Percentiles rank a stretch among this genome's conserved stretches.
Evolutionary conservation across 2,888 invertebrate genomes (phyloP).

Genomic region (Eueremaeus valkanovi): DNA sequence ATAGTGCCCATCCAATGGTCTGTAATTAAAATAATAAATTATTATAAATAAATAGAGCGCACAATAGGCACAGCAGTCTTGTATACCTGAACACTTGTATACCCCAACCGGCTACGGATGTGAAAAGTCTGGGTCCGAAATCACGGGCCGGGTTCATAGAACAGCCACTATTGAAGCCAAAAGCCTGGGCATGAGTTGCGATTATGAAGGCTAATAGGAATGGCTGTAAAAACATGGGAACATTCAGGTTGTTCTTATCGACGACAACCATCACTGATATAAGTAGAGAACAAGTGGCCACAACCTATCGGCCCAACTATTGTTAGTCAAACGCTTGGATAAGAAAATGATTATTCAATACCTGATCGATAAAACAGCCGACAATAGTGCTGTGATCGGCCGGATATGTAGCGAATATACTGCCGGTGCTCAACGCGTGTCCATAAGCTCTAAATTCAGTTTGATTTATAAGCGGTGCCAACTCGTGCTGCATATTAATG

Average conservation of each 20-base stretch:
- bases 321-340: not conserved
- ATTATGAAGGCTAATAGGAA: slow-evolving; percentile 19
- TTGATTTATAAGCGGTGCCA: not conserved
- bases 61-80: too few species aligned
- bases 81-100: not conserved
- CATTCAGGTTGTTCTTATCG: slow-evolving; percentile 21
- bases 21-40: slow-evolving; percentile 38
- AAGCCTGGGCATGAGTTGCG: slow-evolving; percentile 9
- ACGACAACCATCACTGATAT: slow-evolving; percentile 30
- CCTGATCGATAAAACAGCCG: slow-evolving; percentile 57
- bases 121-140: slow-evolving; percentile 19
- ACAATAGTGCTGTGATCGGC: slow-evolving; percentile 52
- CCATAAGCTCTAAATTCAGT: slow-evolving; percentile 21
- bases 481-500: not conserved
- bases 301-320: not conserved
- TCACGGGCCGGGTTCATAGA: slow-evolving; percentile 22
- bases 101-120: slow-evolving; percentile 13
- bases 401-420: slow-evolving; percentile 59
- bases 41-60: too few species aligned
- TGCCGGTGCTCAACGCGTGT: slow-evolving; percentile 52
- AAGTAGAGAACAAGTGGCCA: slow-evolving; percentile 22
- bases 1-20: slow-evolving; percentile 50
- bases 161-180: not conserved
- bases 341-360: slow-evolving; percentile 45
- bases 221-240: slow-evolving; percentile 23